Conservation (phyloP, 2,797 vertebrate genomes). For the Argentina silus region DNA sequence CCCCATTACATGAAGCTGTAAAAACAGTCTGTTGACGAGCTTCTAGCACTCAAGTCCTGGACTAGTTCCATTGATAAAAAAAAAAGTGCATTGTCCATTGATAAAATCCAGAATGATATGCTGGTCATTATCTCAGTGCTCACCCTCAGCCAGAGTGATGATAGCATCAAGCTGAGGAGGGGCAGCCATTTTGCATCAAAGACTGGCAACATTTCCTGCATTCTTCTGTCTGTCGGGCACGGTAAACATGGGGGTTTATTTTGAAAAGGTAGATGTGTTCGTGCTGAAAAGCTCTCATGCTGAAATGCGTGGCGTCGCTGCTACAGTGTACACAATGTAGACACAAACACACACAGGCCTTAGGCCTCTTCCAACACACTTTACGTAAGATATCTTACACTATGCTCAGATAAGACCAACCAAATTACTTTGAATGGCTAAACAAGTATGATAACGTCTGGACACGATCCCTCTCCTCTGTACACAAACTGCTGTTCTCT, state of each 20-base stretch:
- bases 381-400: background rate
- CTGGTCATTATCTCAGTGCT: slow-evolving; percentile 45
- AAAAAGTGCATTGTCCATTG: slow-evolving; percentile 30
- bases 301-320: background rate
- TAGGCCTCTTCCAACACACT: too few relatives aligned
- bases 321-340: background rate
- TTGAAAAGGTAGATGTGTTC: slow-evolving; percentile 45
- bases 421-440: too few relatives aligned
- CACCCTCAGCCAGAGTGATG: slow-evolving; percentile 42
- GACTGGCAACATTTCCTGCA: slow-evolving; percentile 52
- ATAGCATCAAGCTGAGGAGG: slow-evolving; percentile 39
- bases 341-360: background rate
- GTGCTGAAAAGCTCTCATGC: slow-evolving; percentile 40
- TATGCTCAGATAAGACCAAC: background rate
- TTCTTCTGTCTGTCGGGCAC: slow-evolving; percentile 51
- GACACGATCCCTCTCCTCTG: too few relatives aligned
- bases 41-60: slow-evolving; percentile 48
- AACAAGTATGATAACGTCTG: too few relatives aligned
- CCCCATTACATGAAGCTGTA: slow-evolving; percentile 48
- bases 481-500: too few relatives aligned
- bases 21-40: slow-evolving; percentile 59
- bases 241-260: slow-evolving; percentile 60
- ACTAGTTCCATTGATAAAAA: slow-evolving; percentile 47
- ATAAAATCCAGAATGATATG: slow-evolving; percentile 51
- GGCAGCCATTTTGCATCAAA: slow-evolving; percentile 54